These are phyloP conservation scores for Heliconius cydno DNA, from an alignment of 2,888 invertebrate species.

Conservation along the genomic window DNA sequence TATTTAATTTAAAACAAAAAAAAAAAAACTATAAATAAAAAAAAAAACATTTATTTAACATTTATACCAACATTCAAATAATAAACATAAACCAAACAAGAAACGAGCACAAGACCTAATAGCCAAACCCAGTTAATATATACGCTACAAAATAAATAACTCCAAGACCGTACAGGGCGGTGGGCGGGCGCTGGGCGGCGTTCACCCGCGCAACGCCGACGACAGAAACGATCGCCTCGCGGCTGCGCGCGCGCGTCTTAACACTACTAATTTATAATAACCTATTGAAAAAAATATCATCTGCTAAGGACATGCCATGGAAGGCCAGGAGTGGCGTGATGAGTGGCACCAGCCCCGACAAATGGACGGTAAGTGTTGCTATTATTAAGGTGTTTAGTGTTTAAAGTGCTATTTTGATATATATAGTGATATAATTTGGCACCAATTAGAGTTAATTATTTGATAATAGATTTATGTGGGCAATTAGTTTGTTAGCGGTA, in stretches of 20 bases:
- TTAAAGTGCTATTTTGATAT: slow-evolving; percentile 30
- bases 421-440: slow-evolving; percentile 27
- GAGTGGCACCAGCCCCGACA: slow-evolving; percentile 77
- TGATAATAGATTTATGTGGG: slow-evolving; percentile 22
- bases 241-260: slow-evolving; percentile 77
- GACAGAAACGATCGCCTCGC: slow-evolving; percentile 87
- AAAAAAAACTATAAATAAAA: background rate
- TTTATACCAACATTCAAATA: background rate
- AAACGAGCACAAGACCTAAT: slow-evolving; percentile 37
- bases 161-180: slow-evolving; percentile 35
- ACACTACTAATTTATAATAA: slow-evolving; percentile 81
- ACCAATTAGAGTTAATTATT: slow-evolving; percentile 25
- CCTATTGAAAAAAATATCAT: slow-evolving; percentile 82
- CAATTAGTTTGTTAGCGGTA: slow-evolving; percentile 17
- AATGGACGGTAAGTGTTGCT: slow-evolving; percentile 73
- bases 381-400: slow-evolving; percentile 40
- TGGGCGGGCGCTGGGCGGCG: slow-evolving; percentile 54
- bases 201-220: slow-evolving; percentile 88
- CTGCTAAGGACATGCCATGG: slow-evolving; percentile 75
- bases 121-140: slow-evolving; percentile 19
- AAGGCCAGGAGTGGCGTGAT: slow-evolving; percentile 80
- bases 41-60: background rate
- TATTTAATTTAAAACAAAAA: background rate
- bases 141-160: slow-evolving; percentile 47
- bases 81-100: slow-evolving; percentile 4